phyloP scores from a whole-genome alignment of 1,140 invertebrate species.

The Cataglyphis hispanica region DNA sequence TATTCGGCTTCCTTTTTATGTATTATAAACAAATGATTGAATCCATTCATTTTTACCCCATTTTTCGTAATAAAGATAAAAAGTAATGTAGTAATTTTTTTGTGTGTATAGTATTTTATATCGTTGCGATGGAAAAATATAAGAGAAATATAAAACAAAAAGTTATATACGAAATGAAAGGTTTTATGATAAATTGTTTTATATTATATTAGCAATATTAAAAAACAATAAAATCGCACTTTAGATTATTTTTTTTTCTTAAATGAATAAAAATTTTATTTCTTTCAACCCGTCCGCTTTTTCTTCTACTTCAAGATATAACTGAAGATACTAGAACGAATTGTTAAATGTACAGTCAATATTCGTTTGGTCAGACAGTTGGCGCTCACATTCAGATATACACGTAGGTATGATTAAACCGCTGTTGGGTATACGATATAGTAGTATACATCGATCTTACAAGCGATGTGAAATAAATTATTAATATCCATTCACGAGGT shows the following conservation, averaged over 20 bases:
- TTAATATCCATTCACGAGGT: conserved; percentile 38
- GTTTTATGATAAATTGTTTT: conserved; percentile 55
- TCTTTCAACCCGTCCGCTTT: neutral
- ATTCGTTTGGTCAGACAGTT: neutral
- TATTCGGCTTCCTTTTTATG: neutral
- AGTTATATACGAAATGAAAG: neutral
- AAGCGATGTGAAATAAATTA: conserved; percentile 37
- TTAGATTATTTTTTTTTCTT: neutral
- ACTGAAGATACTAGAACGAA: neutral
- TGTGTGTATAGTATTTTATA: conserved; percentile 15
- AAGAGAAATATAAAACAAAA: conserved; percentile 4
- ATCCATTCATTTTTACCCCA: neutral
- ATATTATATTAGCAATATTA: conserved; percentile 42
- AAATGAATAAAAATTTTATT: neutral
- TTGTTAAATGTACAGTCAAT: conserved; percentile 25
- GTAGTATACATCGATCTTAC: conserved; percentile 50
- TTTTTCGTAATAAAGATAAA: neutral
- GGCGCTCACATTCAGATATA: conserved; percentile 2
- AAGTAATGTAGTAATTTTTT: neutral
- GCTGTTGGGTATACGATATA: neutral
- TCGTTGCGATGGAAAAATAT: neutral
- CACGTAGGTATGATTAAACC: conserved; percentile 29
- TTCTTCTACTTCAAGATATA: neutral
- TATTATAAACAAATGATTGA: conserved; percentile 5
- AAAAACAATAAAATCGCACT: conserved; percentile 36